These are phyloP conservation scores for Hemibagrus wyckioides DNA, from an alignment of 2,113 vertebrate species.

Conservation along the genomic window DNA sequence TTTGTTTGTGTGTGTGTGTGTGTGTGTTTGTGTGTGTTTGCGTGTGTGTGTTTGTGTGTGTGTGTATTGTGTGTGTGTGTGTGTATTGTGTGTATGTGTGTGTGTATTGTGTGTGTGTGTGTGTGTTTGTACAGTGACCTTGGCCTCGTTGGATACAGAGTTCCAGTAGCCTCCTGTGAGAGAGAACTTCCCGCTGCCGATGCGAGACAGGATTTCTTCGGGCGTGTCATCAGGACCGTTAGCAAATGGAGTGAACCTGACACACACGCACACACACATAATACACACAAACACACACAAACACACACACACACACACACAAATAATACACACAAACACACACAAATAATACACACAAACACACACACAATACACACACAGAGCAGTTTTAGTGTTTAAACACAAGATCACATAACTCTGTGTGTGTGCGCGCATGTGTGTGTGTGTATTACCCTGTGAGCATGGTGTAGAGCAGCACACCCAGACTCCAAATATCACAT, in stretches of 20 bases:
- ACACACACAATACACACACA: too few species aligned
- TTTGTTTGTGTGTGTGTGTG: too few species aligned
- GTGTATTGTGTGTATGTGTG: background rate
- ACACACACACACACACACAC: background rate
- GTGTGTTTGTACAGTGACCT: slow-evolving; percentile 30
- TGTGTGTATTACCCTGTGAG: slow-evolving; percentile 72
- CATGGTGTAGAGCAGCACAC: slow-evolving; percentile 88
- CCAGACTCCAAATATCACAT: slow-evolving; percentile 89
- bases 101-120: background rate
- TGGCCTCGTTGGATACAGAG: slow-evolving; percentile 80
- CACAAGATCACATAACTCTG: background rate
- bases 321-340: background rate
- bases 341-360: slow-evolving; percentile 4
- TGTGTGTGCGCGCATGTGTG: background rate
- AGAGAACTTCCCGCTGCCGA: slow-evolving; percentile 84
- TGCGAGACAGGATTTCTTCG: slow-evolving; percentile 81
- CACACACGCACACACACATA: background rate
- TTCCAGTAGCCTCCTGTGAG: slow-evolving; percentile 86
- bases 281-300: background rate
- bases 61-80: too few species aligned
- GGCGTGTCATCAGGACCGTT: slow-evolving; percentile 84
- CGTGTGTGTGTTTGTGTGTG: too few species aligned
- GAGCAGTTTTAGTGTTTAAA: background rate
- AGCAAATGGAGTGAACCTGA: slow-evolving; percentile 83
- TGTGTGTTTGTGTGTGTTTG: too few species aligned